A percentile compares a stretch with the other conserved stretches of the same genome.
Conservation (phyloP, 2,888 invertebrate species). For the Drosophila borborema region DNA sequence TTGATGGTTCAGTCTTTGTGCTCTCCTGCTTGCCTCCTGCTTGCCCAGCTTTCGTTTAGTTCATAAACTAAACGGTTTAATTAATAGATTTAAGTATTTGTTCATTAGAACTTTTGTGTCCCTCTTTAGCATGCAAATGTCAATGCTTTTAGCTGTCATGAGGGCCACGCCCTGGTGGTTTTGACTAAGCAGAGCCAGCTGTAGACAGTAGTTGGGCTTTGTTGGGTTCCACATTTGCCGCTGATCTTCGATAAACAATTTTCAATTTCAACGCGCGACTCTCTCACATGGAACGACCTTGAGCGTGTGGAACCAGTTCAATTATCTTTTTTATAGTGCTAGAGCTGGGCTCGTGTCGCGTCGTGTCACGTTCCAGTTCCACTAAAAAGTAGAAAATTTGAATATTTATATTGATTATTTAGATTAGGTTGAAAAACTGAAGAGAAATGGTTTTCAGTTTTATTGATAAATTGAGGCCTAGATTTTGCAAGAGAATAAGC, state of each 20-base stretch:
- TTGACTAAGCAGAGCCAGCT: background rate
- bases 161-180: conserved; percentile 34
- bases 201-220: conserved; percentile 58
- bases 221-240: conserved; percentile 59
- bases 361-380: background rate
- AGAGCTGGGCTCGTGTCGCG: conserved; percentile 5
- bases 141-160: conserved; percentile 57
- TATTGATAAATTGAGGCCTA: background rate
- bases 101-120: conserved; percentile 39
- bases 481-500: no score
- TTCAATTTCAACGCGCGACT: conserved; percentile 44
- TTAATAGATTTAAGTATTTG: conserved; percentile 5
- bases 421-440: background rate
- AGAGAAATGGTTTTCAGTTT: background rate
- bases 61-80: conserved; percentile 34
- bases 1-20: conserved; percentile 8
- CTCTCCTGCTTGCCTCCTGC: background rate
- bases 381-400: background rate
- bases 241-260: conserved; percentile 59
- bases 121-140: conserved; percentile 52
- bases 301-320: conserved; percentile 56
- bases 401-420: background rate
- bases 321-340: conserved; percentile 26
- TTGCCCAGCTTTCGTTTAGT: background rate
- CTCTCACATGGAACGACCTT: conserved; percentile 75